A percentile compares a stretch with the other conserved stretches of the same genome.
phyloP scores from a whole-genome alignment of 2,888 invertebrate species.

The Lithophane leautieri region DNA sequence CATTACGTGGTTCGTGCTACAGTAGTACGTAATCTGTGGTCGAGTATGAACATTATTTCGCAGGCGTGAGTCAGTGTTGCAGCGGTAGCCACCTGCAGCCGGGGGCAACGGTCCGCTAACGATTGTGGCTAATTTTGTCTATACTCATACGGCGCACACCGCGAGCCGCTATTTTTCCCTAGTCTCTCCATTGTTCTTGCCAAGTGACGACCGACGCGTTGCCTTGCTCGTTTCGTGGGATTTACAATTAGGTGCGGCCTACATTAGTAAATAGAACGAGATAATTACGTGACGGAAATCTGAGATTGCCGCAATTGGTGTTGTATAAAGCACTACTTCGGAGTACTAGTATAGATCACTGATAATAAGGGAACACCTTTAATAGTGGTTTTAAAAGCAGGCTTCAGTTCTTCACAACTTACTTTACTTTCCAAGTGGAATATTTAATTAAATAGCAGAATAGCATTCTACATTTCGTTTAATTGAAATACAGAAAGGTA shows the following conservation, averaged over 20 bases:
- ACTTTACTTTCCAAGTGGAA: not conserved
- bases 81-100: slow-evolving; percentile 63
- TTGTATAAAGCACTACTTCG: slow-evolving; percentile 21
- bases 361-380: not conserved
- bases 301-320: slow-evolving; percentile 20
- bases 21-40: slow-evolving; percentile 24
- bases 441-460: slow-evolving; percentile 3
- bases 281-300: slow-evolving; percentile 40
- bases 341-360: not conserved
- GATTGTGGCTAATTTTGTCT: slow-evolving; percentile 78
- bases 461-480: slow-evolving; percentile 5
- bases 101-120: slow-evolving; percentile 79
- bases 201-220: slow-evolving; percentile 39
- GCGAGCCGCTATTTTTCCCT: slow-evolving; percentile 64
- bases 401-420: not conserved
- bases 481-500: not conserved
- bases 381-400: not conserved
- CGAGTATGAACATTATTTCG: slow-evolving; percentile 36
- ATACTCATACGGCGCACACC: slow-evolving; percentile 39
- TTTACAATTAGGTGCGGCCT: slow-evolving; percentile 60
- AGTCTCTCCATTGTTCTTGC: slow-evolving; percentile 59
- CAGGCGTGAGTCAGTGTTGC: slow-evolving; percentile 61
- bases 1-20: no score
- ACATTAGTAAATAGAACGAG: slow-evolving; percentile 55
- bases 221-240: slow-evolving; percentile 41